Evolutionary conservation across 2,797 vertebrate genomes (phyloP).

Genomic region (Clangula hyemalis): DNA sequence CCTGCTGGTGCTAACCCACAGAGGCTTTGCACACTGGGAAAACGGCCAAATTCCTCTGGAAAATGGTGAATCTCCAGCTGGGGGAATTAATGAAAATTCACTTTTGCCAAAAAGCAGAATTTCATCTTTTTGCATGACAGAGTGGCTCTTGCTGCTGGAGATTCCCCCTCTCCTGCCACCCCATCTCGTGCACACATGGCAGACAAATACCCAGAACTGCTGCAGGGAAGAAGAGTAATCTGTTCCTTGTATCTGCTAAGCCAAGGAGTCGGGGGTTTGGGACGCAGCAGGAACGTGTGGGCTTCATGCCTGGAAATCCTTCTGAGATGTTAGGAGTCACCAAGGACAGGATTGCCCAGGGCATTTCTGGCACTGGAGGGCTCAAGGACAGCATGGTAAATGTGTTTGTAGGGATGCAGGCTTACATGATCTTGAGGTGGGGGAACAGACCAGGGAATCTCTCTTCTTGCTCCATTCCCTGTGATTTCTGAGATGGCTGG

Average conservation of each 20-base stretch:
- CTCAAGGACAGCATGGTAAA: background rate
- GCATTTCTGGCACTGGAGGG: background rate
- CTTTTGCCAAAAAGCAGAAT: slow-evolving; percentile 60
- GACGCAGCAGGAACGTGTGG: background rate
- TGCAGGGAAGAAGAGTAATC: background rate
- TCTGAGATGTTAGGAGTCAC: background rate
- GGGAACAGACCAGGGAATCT: background rate
- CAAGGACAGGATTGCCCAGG: background rate
- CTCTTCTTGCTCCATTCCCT: background rate
- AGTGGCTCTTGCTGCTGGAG: background rate
- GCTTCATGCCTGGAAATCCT: background rate
- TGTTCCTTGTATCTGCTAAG: background rate
- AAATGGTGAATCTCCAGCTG: slow-evolving; percentile 64
- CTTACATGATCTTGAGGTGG: background rate
- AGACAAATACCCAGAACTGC: background rate
- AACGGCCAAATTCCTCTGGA: slow-evolving; percentile 69
- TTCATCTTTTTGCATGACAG: slow-evolving; percentile 31
- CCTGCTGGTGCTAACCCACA: slow-evolving; percentile 65
- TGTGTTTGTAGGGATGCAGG: background rate
- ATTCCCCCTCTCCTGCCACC: background rate
- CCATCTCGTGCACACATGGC: background rate
- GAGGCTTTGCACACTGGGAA: slow-evolving; percentile 60
- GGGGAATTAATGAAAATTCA: slow-evolving; percentile 68
- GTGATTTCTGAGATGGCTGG: background rate
- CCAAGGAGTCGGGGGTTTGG: background rate